Conservation (phyloP, 2,888 invertebrate genomes). For the Drosophila lutescens region DNA sequence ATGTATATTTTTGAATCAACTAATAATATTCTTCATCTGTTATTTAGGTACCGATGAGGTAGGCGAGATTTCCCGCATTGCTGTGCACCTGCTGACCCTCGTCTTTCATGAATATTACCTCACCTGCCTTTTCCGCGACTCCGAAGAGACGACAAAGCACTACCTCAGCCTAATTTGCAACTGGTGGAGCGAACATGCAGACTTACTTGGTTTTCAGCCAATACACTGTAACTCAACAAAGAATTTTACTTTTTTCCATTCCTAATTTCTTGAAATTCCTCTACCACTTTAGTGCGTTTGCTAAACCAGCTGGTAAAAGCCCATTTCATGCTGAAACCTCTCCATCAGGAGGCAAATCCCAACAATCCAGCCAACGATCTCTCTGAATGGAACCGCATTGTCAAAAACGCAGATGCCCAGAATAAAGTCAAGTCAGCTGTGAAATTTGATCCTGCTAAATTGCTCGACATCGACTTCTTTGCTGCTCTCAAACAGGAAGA, state of each 20-base stretch:
- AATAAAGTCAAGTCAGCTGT: background rate
- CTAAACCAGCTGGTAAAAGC: slow-evolving; percentile 77
- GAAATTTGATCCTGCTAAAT: background rate
- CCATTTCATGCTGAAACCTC: slow-evolving; percentile 74
- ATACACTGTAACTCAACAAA: slow-evolving; percentile 64
- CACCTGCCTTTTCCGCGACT: slow-evolving; percentile 79
- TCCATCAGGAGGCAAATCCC: slow-evolving; percentile 64
- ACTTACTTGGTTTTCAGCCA: slow-evolving; percentile 67
- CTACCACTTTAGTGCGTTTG: slow-evolving; percentile 66
- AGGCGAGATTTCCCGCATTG: slow-evolving; percentile 75
- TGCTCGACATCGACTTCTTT: slow-evolving; percentile 38
- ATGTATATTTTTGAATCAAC: background rate
- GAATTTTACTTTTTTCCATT: background rate
- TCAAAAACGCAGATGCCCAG: slow-evolving; percentile 50
- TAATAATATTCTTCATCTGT: background rate
- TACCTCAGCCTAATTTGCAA: slow-evolving; percentile 77
- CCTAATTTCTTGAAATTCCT: background rate
- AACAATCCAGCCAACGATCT: slow-evolving; percentile 63
- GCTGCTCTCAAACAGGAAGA: slow-evolving; percentile 19
- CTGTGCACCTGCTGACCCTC: slow-evolving; percentile 76
- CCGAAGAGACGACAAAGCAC: slow-evolving; percentile 81
- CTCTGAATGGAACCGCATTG: slow-evolving; percentile 70
- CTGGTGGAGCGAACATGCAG: slow-evolving; percentile 76
- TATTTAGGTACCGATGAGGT: slow-evolving; percentile 69
- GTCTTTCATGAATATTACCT: slow-evolving; percentile 82